Conservation (phyloP, 1,140 invertebrate genomes). For the Elymnias hypermnestra region DNA sequence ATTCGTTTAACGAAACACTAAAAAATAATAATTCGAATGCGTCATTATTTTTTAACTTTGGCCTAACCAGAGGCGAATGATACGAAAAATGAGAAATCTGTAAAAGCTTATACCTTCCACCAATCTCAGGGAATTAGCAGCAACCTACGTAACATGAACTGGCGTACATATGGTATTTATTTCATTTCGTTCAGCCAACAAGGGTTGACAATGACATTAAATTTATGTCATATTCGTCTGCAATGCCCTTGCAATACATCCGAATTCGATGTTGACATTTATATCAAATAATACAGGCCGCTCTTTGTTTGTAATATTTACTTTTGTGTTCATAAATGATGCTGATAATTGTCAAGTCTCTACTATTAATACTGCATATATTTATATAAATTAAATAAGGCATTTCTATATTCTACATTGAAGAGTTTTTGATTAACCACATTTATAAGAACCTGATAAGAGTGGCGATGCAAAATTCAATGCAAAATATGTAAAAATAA, state of each 20-base stretch:
- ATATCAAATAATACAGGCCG: conserved; percentile 55
- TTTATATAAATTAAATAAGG: no score
- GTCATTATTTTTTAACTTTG: no score
- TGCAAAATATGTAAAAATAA: neutral
- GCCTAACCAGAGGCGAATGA: no score
- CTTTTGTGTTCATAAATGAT: conserved; percentile 7
- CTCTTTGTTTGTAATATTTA: conserved; percentile 31
- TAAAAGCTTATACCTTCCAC: conserved; percentile 22
- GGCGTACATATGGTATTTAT: conserved; percentile 68
- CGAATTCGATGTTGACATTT: conserved; percentile 65
- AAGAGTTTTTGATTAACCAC: no score
- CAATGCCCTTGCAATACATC: conserved; percentile 44
- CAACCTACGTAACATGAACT: conserved; percentile 59
- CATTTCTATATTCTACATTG: no score
- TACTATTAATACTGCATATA: conserved; percentile 4
- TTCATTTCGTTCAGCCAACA: conserved; percentile 55
- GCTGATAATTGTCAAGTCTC: conserved; percentile 1
- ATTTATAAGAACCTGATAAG: no score
- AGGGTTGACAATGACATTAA: conserved; percentile 65
- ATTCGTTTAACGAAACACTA: no score
- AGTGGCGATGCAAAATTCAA: neutral
- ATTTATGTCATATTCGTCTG: conserved; percentile 68
- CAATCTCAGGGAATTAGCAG: conserved; percentile 49
- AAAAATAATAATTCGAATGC: no score
- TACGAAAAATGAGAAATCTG: no score